Percentiles rank a stretch among this genome's conserved stretches.
Conservation (phyloP, 2,113 vertebrate genomes). For the Channa argus region DNA sequence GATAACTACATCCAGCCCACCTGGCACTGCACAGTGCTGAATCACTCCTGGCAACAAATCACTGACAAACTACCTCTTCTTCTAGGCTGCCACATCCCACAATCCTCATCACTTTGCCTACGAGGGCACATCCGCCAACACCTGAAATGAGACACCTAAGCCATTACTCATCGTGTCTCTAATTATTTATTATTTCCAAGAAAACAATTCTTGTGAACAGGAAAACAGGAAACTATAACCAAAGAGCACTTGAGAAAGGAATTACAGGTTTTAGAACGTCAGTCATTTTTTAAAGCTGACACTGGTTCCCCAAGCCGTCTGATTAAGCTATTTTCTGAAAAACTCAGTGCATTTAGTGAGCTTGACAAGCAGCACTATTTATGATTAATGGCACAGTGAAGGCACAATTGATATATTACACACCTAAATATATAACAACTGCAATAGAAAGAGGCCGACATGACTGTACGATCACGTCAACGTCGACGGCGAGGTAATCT, state of each 20-base stretch:
- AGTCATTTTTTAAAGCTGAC: background rate
- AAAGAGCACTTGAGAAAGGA: background rate
- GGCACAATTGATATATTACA: conserved; percentile 46
- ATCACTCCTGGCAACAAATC: conserved; percentile 48
- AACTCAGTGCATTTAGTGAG: background rate
- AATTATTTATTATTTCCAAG: conserved; percentile 35
- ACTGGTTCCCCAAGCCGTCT: background rate
- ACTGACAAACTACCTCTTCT: conserved; percentile 30
- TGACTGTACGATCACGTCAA: background rate
- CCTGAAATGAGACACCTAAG: conserved; percentile 33
- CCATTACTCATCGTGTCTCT: conserved; percentile 37
- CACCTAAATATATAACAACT: conserved; percentile 38
- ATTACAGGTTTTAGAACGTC: background rate
- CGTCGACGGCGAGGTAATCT: conserved; percentile 1
- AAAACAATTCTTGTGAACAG: conserved; percentile 11
- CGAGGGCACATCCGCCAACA: conserved; percentile 10
- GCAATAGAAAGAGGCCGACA: conserved; percentile 40
- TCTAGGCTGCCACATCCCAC: conserved; percentile 38
- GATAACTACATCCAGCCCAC: conserved; percentile 22
- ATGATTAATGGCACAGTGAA: conserved; percentile 49
- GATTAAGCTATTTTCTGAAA: conserved; percentile 15
- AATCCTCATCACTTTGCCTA: conserved; percentile 10
- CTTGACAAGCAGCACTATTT: conserved; percentile 18
- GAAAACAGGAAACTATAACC: background rate
- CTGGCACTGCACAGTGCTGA: conserved; percentile 39